Base-by-base conservation (phyloP, 1,140 invertebrate genomes). In the Idris sp. region DNA sequence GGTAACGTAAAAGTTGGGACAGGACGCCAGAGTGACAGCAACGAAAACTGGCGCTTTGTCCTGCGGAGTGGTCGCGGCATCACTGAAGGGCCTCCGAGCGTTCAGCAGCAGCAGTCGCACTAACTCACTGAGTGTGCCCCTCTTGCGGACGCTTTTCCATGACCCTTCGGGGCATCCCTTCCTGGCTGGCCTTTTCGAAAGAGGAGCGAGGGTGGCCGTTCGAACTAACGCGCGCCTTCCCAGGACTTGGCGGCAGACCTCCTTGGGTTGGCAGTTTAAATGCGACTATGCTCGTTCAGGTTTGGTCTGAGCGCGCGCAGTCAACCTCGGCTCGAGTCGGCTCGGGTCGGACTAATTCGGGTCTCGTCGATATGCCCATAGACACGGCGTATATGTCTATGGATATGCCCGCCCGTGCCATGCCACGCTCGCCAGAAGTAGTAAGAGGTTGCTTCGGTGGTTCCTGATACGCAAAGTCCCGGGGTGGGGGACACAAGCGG, bases 291-390 rank as follows among this genome's bases (percentile, higher is more conserved):
- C 81, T 76, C 75, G 74, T 76, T 82, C 78, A 69, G 76, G 81
- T 77, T 82, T 78, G 74, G 79, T 79, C 79, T 78, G 76, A 81
- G 79, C 78, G 80, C 81, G 79, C 13, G 18, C 14, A n/a, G 53
- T 83, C 83, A 83, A 64, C 25, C 46, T 28, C 25, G n/a, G 72
- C n/a, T n/a, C n/a, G n/a, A n/a, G n/a, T n/a, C n/a, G n/a, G n/a
- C n/a, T n/a, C n/a, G n/a, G n/a, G n/a, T n/a, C n/a, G n/a, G n/a
- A n/a, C n/a, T n/a, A n/a, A n/a, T n/a, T 85, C 83, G 84, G 82
- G 48, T 80, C 79, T 76, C 79, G 82, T 84, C 83, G 83, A 84
- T 85, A 84, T 84, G 81, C 82, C 81, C 82, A 82, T 84, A 83
- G 82, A 81, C 74, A 79, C 82, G 74, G 76, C 79, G 76, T 81